Evolutionary conservation across 2,113 vertebrate species (phyloP).

Genomic region (Centropus unirufus): DNA sequence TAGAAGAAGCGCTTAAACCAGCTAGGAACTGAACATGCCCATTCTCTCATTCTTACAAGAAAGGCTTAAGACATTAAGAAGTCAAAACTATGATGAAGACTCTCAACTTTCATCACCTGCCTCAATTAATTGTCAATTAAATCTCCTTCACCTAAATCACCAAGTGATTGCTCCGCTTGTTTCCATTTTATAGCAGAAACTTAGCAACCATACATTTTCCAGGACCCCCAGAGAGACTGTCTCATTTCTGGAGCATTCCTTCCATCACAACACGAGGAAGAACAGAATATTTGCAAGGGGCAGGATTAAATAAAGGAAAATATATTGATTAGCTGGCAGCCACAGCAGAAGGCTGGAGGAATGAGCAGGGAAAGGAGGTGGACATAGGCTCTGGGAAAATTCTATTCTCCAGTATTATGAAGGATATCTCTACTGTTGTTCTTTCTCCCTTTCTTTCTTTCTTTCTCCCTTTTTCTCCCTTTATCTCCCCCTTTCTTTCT

Average conservation of each 20-base stretch:
- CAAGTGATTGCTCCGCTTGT: background rate
- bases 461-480: background rate
- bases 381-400: background rate
- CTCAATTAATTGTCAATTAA: background rate
- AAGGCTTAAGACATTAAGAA: background rate
- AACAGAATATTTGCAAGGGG: background rate
- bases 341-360: background rate
- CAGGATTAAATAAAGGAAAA: background rate
- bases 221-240: background rate
- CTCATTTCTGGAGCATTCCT: background rate
- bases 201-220: background rate
- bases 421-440: accelerated
- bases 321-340: background rate
- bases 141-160: background rate
- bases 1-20: background rate
- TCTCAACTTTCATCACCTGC: background rate
- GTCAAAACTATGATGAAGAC: background rate
- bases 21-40: background rate
- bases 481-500: too few species aligned
- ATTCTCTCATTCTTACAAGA: background rate
- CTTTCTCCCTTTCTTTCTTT: background rate
- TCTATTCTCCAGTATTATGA: background rate
- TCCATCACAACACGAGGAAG: background rate
- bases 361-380: background rate
- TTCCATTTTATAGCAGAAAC: background rate